A percentile compares a stretch with the other conserved stretches of the same genome.
Evolutionary conservation across 1,140 invertebrate species (phyloP).

Genomic region (Cotesia chilonis): DNA sequence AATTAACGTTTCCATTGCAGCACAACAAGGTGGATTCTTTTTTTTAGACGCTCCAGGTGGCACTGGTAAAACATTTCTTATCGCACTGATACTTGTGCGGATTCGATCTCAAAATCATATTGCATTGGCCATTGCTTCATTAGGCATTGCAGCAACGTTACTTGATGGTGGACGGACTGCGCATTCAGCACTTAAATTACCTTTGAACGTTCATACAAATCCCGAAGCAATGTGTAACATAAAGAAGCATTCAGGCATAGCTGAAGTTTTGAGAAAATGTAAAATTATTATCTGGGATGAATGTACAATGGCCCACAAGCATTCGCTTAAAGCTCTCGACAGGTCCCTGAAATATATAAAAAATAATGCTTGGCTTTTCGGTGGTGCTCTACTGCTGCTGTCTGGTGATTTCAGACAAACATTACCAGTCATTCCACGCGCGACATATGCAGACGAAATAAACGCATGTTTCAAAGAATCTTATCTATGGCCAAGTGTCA

Average conservation of each 20-base stretch:
- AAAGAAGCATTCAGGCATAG: conserved; percentile 38
- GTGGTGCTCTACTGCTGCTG: conserved; percentile 28
- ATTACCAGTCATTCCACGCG: conserved; percentile 58
- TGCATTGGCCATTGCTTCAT: conserved; percentile 40
- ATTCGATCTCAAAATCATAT: conserved; percentile 54
- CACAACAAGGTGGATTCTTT: conserved; percentile 51
- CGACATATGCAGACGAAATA: conserved; percentile 49
- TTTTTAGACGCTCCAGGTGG: conserved; percentile 55
- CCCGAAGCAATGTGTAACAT: conserved; percentile 45
- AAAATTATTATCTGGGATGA: conserved; percentile 36
- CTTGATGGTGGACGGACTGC: conserved; percentile 44
- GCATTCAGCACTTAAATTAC: conserved; percentile 47
- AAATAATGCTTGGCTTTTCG: conserved; percentile 37
- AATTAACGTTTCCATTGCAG: conserved; percentile 53
- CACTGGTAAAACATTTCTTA: conserved; percentile 52
- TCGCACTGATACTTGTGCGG: conserved; percentile 55
- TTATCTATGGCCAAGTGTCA: too few relatives aligned
- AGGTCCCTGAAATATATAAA: conserved; percentile 44
- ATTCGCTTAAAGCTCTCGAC: conserved; percentile 44
- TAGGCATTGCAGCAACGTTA: conserved; percentile 46
- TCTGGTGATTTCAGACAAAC: conserved; percentile 62
- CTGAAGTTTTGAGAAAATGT: conserved; percentile 39
- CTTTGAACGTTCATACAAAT: conserved; percentile 37
- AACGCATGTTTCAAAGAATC: conserved; percentile 13
- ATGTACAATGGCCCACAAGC: conserved; percentile 47